Base-by-base conservation (phyloP, 2,888 invertebrate genomes). In the Oscheius onirici region DNA sequence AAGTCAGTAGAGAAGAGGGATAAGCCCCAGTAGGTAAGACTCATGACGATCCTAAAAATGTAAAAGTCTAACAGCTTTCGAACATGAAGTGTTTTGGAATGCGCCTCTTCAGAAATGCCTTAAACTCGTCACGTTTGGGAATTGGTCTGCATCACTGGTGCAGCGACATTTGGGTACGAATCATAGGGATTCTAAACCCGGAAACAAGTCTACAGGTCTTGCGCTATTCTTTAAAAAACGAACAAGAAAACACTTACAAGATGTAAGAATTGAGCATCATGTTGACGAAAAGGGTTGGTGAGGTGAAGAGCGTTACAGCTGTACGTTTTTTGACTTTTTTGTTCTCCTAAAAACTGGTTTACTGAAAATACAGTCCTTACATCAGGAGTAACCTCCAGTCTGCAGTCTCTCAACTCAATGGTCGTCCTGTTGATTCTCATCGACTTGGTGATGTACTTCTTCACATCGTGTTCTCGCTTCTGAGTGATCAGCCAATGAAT, bases 1-100 rank as follows among this genome's bases (percentile, higher is more conserved):
- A 87, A 73, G n/a, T 87, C 86, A 0, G 81, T 81, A n/a, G 83
- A 83, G 75, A 83, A 86, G 34, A 87, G 78, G 3, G 84, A 84
- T 0, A 87, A 72, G 0, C 80, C 86, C 87, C 87, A 87, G 72
- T 87, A 87, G 11, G 84, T 83, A 10, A 77, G 72, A 70, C 84
- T 85, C 84, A 86, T 85, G 2, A 80, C 80, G 17, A 81, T 77
- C 71, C 83, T 85, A 60, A 34, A 34, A 34, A 34, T 8, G 34
- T 34, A 8, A 34, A 6, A n/a, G n/a, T n/a, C n/a, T n/a, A n/a
- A n/a, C n/a, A n/a, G n/a, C n/a, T n/a, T n/a, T n/a, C n/a, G n/a
- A n/a, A n/a, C n/a, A n/a, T n/a, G n/a, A n/a, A n/a, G n/a, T n/a
- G n/a, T n/a, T n/a, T n/a, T n/a, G n/a, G n/a, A n/a, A n/a, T n/a